Conservation (phyloP, 2,797 vertebrate species). For the Pangasius djambal region DNA sequence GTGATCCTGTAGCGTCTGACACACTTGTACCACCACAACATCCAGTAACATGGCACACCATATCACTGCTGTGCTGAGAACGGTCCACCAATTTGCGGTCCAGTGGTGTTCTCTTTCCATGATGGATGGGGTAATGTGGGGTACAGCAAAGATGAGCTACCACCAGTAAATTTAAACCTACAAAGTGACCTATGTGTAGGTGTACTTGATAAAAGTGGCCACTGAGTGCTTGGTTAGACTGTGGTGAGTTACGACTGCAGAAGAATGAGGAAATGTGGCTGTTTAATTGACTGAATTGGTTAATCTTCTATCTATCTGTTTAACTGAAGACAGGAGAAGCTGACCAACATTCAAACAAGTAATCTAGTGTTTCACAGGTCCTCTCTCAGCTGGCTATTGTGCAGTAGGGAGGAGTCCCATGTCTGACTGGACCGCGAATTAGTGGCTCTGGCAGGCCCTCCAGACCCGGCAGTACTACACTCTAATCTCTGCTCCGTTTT, state of each 20-base stretch:
- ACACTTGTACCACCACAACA: not conserved
- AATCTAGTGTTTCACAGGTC: not conserved
- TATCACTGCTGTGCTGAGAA: not conserved
- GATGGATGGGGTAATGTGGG: not conserved
- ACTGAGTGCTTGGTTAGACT: not conserved
- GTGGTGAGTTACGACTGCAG: not conserved
- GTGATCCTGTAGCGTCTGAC: not conserved
- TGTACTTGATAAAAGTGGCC: not conserved
- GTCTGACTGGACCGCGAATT: not conserved
- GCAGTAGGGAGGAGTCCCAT: not conserved
- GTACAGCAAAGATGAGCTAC: not conserved
- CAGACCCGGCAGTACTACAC: conserved; percentile 5
- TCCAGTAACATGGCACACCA: not conserved
- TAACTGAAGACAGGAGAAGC: not conserved
- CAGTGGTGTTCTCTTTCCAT: not conserved
- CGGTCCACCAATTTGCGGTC: not conserved
- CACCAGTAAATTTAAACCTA: not conserved
- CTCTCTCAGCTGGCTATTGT: not conserved
- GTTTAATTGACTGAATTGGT: not conserved
- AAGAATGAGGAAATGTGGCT: not conserved
- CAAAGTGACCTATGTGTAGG: not conserved
- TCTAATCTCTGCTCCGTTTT: conserved; percentile 14
- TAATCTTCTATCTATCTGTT: not conserved
- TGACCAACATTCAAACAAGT: not conserved
- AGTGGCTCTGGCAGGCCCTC: conserved; percentile 35